A percentile compares a stretch with the other conserved stretches of the same genome.
phyloP scores from a whole-genome alignment of 2,113 vertebrate genomes.

The Zonotrichia leucophrys region DNA sequence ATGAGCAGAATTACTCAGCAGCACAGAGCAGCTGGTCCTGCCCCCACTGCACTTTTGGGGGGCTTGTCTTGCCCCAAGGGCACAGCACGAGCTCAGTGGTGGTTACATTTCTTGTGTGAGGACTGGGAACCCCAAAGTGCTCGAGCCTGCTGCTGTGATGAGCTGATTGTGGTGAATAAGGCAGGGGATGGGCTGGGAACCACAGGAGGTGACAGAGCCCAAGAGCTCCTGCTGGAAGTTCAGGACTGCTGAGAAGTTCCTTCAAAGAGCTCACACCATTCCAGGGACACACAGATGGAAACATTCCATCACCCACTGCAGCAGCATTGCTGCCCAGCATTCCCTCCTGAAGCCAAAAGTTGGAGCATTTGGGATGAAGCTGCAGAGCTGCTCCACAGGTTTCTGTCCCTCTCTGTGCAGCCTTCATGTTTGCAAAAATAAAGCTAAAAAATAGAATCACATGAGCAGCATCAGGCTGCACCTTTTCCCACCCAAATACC shows the following conservation, averaged over 20 bases:
- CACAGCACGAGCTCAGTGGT: not conserved
- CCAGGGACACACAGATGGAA: not conserved
- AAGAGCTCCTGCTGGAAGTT: not conserved
- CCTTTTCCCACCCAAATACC: not conserved
- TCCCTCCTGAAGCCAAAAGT: not conserved
- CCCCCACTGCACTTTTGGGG: accelerated
- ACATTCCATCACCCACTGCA: accelerated
- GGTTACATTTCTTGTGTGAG: not conserved
- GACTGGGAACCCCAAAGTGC: not conserved
- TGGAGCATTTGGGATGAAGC: not conserved
- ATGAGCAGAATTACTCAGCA: not conserved
- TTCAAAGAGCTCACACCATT: not conserved
- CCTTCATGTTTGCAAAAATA: not conserved
- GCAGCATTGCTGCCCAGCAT: not conserved
- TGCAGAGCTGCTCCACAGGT: not conserved
- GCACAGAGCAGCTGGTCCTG: not conserved
- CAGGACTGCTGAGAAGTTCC: not conserved
- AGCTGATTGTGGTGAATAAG: not conserved
- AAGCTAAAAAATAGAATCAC: not conserved
- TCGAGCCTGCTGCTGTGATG: accelerated
- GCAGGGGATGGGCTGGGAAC: not conserved
- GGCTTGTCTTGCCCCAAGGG: not conserved
- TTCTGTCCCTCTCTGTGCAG: not conserved
- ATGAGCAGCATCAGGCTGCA: not conserved
- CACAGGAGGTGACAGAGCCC: not conserved